Conservation (phyloP, 2,113 vertebrate genomes). For the Aegithalos caudatus region DNA sequence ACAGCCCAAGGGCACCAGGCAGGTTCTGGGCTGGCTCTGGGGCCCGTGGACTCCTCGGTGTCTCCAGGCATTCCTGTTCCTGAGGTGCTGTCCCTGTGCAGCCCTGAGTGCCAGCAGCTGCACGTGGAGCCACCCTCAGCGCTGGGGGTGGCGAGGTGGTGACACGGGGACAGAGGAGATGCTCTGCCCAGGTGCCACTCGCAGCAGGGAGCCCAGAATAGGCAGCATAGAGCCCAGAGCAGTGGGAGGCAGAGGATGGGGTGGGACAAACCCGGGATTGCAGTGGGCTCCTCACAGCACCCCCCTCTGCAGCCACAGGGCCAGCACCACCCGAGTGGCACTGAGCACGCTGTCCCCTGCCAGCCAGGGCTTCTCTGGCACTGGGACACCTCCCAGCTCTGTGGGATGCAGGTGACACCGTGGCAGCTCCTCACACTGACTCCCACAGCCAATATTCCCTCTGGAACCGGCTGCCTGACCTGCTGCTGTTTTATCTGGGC, state of each 20-base stretch:
- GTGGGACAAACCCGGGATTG: accelerated
- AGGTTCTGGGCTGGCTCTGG: accelerated
- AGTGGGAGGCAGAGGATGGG: accelerated
- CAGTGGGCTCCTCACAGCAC: background rate
- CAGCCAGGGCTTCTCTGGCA: background rate
- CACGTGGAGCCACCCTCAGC: accelerated
- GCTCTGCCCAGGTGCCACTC: background rate
- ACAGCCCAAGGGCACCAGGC: accelerated
- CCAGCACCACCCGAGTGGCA: background rate
- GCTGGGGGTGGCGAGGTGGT: background rate
- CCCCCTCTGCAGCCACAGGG: background rate
- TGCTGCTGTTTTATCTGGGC: background rate
- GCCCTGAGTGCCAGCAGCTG: background rate
- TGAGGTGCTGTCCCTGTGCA: background rate
- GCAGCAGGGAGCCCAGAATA: background rate
- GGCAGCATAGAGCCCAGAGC: background rate
- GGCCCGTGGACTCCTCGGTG: background rate
- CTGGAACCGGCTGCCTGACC: background rate
- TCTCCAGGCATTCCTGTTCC: background rate
- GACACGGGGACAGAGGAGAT: background rate
- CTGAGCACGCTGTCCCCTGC: background rate
- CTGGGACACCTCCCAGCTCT: background rate
- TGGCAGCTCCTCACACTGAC: accelerated
- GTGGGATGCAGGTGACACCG: background rate
- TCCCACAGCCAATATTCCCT: background rate